Evolutionary conservation across 2,888 invertebrate genomes (phyloP).

Genomic region (Petrolisthes cinctipes): DNA sequence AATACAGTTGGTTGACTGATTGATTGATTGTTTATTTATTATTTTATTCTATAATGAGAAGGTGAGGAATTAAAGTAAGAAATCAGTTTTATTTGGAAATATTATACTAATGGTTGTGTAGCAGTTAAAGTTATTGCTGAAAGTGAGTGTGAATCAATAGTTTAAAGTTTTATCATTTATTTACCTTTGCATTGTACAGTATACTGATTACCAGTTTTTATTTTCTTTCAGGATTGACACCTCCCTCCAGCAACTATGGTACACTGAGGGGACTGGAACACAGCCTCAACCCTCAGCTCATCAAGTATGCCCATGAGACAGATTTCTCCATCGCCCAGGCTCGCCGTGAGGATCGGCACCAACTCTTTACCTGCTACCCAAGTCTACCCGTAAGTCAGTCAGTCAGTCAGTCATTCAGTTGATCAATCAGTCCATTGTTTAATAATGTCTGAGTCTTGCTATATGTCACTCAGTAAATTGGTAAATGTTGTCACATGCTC

Average conservation of each 20-base stretch:
- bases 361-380: conserved; percentile 82
- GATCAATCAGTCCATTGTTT: neutral
- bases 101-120: neutral
- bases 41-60: neutral
- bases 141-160: no score
- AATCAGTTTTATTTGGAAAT: neutral
- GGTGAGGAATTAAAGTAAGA: neutral
- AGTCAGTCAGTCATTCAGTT: neutral
- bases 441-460: conserved; percentile 31
- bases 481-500: no score
- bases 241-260: conserved; percentile 74
- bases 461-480: no score
- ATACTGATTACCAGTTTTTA: neutral
- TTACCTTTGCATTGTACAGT: neutral
- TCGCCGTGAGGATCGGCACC: conserved; percentile 83
- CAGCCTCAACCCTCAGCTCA: conserved; percentile 91
- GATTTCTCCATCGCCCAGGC: conserved; percentile 87
- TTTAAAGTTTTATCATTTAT: neutral
- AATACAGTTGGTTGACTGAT: neutral
- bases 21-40: no score
- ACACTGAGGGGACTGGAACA: conserved; percentile 90
- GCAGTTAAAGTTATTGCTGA: no score
- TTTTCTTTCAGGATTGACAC: conserved; percentile 51
- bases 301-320: conserved; percentile 90
- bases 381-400: conserved; percentile 72